phyloP scores from a whole-genome alignment of 1,140 invertebrate genomes.

The Pseudomyrmex concolor region DNA sequence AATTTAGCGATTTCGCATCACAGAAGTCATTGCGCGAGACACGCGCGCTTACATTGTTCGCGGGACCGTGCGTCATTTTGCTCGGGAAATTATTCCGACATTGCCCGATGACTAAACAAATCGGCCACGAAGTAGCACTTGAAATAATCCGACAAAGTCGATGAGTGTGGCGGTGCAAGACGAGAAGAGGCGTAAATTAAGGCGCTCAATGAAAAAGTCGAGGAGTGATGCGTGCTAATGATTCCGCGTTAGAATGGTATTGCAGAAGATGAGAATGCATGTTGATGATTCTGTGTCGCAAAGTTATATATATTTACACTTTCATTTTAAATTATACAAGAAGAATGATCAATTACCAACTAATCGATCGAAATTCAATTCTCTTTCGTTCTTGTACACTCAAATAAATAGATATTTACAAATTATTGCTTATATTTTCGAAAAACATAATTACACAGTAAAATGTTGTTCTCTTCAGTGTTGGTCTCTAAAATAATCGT shows the following conservation, averaged over 20 bases:
- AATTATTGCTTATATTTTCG: not conserved
- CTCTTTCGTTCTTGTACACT: not conserved
- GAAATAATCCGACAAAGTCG: constrained; percentile 26
- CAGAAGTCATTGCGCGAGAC: constrained; percentile 5
- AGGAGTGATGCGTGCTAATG: constrained; percentile 24
- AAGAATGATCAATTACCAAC: not conserved
- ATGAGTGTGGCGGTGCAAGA: not conserved
- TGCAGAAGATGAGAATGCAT: not conserved
- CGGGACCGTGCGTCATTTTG: not conserved
- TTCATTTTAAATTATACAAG: not conserved
- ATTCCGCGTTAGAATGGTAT: not conserved
- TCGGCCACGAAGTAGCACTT: not conserved
- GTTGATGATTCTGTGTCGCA: too few species aligned
- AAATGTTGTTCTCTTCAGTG: not conserved
- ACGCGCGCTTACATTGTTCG: constrained; percentile 25
- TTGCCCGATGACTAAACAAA: not conserved
- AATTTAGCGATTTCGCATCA: constrained; percentile 50
- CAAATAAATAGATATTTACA: constrained; percentile 3
- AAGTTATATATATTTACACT: constrained; percentile 7
- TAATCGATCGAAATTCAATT: not conserved
- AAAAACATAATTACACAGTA: not conserved
- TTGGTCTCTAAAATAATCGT: not conserved
- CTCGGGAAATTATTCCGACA: not conserved
- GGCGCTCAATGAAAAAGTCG: not conserved
- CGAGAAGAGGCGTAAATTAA: not conserved